Evolutionary conservation across 2,888 invertebrate genomes (phyloP).

Genomic region (Masnerella sp.): DNA sequence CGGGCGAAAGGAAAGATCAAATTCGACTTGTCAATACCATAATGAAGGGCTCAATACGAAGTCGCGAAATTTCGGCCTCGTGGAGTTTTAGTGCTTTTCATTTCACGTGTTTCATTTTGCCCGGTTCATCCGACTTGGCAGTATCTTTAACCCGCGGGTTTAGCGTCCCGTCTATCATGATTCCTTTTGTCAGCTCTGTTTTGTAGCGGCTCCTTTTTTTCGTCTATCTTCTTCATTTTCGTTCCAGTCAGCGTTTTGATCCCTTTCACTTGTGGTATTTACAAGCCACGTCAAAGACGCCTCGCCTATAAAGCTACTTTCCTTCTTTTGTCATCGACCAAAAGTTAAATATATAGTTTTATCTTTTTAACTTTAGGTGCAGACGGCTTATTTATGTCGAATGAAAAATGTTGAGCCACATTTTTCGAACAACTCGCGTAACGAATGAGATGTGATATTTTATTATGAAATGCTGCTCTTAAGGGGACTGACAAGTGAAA

Average conservation of each 20-base stretch:
- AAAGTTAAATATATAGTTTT: slow-evolving; percentile 25
- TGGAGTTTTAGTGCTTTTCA: slow-evolving; percentile 27
- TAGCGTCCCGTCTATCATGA: slow-evolving; percentile 42
- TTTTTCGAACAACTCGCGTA: no score
- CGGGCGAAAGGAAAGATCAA: not conserved
- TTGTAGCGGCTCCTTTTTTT: slow-evolving; percentile 31
- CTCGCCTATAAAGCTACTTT: slow-evolving; percentile 34
- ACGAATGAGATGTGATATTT: no score
- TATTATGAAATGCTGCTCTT: no score
- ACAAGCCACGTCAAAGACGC: slow-evolving; percentile 33
- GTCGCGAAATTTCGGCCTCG: slow-evolving; percentile 16
- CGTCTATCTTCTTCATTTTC: slow-evolving; percentile 30
- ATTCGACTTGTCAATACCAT: slow-evolving; percentile 13
- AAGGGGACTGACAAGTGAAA: no score
- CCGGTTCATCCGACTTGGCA: slow-evolving; percentile 15
- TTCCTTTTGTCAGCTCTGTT: slow-evolving; percentile 44
- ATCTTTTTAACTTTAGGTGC: slow-evolving; percentile 10
- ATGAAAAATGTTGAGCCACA: not conserved
- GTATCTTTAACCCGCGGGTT: slow-evolving; percentile 48
- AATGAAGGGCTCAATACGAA: slow-evolving; percentile 15
- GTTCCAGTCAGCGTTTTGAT: slow-evolving; percentile 37
- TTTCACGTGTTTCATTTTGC: slow-evolving; percentile 14
- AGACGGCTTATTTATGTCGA: slow-evolving; percentile 10
- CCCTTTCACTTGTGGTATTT: slow-evolving; percentile 26
- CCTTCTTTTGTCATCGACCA: slow-evolving; percentile 19